Base-by-base conservation (phyloP, 2,113 vertebrate species). In the Scolopax mira region DNA sequence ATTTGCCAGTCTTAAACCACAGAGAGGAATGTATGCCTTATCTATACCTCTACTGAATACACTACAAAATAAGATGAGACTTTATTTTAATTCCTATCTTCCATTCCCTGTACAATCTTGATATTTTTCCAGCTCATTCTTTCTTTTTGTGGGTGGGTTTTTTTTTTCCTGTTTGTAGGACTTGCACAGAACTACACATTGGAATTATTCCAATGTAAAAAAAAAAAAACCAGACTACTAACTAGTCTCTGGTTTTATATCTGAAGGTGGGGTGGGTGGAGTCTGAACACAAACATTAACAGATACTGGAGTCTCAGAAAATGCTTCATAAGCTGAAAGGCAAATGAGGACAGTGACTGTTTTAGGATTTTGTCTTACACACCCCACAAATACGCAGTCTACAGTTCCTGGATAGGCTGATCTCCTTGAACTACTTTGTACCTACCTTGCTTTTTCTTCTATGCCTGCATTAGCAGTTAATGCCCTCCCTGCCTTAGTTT, bases 121-220 rank as follows among this genome's bases (percentile, higher is more conserved):
- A 60, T 80, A 48, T 58, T 69, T 80, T 86, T 89, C 84, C 33
- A 73, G 3, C 8, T 4, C 2, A 4, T 79, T 75, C 17, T 18
- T 33, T 31, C 7, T 72, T 18, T 18, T 44, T 44, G 17, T 42
- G 41, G 15, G 18, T 17, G 14, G 42, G 17, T 46, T 9, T 22
- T 21, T 13, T 6, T 5, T 5, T 4, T 1, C 3, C 6, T 4
- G 1, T 60, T 37, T 55, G 22, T 49, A n/a, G 23, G 11, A 48
- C 6, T 57, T 74, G 18, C 33, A 25, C 18, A 57, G 28, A 37
- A 81, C 41, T 84, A 28, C 6, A 31, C 5, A 52, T 52, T 10
- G 33, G 27, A 87, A 79, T 81, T 54, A 80, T 48, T 94, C 33
- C 27, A 13, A 5, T 8, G 6, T 81, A 14, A 71, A 71, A 79